These are phyloP conservation scores for Meriones unguiculatus DNA, from an alignment of 2,113 vertebrate genomes.

Conservation along the genomic window DNA sequence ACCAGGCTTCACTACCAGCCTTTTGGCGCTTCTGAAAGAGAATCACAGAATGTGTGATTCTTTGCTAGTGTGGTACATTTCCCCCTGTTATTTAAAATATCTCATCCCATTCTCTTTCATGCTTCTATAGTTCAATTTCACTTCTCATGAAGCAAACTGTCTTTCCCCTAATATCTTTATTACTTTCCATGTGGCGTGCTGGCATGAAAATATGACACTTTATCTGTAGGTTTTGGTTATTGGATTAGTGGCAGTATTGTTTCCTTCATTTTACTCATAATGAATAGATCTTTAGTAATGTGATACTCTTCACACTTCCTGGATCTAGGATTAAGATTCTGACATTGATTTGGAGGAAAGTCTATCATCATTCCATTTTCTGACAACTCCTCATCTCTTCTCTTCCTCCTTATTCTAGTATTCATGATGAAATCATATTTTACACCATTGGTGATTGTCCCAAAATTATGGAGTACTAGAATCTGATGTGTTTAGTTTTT, in stretches of 20 bases:
- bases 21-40: neutral
- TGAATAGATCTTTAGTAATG: neutral
- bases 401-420: neutral
- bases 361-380: neutral
- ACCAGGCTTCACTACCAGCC: neutral
- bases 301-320: neutral
- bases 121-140: neutral
- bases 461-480: neutral
- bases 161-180: neutral
- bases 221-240: neutral
- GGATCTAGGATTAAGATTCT: neutral
- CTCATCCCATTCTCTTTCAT: neutral
- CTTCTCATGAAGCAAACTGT: neutral
- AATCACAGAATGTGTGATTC: neutral
- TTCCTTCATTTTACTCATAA: neutral
- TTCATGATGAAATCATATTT: neutral
- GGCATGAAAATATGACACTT: neutral
- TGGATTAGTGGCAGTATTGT: neutral
- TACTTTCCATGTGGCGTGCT: neutral
- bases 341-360: neutral
- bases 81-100: neutral
- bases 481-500: neutral
- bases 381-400: neutral
- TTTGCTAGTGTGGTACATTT: neutral
- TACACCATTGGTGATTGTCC: neutral